Evolutionary conservation across 2,113 vertebrate species (phyloP).

Genomic region (Pelobates fuscus): DNA sequence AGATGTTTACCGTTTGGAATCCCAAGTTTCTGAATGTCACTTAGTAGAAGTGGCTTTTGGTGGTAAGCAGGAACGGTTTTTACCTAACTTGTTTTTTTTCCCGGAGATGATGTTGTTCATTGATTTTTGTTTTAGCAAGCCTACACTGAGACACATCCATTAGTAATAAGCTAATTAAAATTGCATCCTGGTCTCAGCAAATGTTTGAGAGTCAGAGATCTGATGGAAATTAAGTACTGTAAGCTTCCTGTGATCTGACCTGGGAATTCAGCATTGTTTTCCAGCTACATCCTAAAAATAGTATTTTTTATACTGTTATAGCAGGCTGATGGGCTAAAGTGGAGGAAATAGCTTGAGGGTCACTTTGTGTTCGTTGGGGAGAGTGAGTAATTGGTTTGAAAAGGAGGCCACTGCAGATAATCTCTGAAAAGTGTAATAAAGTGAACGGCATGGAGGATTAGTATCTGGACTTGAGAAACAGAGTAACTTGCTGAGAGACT

Average conservation of each 20-base stretch:
- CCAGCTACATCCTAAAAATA: slow-evolving; percentile 45
- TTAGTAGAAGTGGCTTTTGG: no score
- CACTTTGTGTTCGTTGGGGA: slow-evolving; percentile 26
- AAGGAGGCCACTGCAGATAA: slow-evolving; percentile 37
- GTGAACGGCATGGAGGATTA: background rate
- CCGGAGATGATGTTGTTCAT: slow-evolving; percentile 32
- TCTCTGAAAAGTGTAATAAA: slow-evolving; percentile 20
- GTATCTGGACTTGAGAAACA: slow-evolving; percentile 1
- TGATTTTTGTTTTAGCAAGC: slow-evolving; percentile 41
- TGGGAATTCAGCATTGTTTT: slow-evolving; percentile 38
- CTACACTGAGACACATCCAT: slow-evolving; percentile 35
- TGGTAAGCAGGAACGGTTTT: background rate
- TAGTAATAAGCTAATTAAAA: slow-evolving; percentile 47
- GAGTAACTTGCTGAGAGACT: background rate
- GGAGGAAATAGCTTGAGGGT: slow-evolving; percentile 30
- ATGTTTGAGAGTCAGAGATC: slow-evolving; percentile 33
- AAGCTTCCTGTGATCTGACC: slow-evolving; percentile 36
- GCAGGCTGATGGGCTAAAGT: slow-evolving; percentile 27
- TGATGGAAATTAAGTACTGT: slow-evolving; percentile 31
- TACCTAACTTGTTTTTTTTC: background rate
- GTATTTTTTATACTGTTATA: slow-evolving; percentile 27
- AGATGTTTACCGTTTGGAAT: no score
- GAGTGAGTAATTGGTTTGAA: slow-evolving; percentile 25
- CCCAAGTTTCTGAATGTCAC: no score
- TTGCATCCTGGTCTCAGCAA: slow-evolving; percentile 44